phyloP scores from a whole-genome alignment of 2,113 vertebrate genomes.

The Melanostigma gelatinosum region DNA sequence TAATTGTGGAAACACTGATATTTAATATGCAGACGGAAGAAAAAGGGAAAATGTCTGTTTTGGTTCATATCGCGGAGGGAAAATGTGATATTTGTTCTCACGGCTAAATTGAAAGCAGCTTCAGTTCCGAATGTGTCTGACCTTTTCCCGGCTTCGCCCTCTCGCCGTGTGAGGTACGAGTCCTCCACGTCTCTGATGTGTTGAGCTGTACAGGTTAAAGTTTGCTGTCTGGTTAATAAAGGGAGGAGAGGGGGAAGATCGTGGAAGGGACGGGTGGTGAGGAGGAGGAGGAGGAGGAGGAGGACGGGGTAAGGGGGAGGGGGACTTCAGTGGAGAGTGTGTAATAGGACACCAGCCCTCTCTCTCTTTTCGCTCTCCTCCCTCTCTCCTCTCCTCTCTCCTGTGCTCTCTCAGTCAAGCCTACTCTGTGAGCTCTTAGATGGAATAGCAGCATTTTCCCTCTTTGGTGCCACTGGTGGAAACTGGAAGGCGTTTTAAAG shows the following conservation, averaged over 20 bases:
- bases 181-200: constrained; percentile 43
- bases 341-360: constrained; percentile 84
- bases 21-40: neutral
- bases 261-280: constrained; percentile 34
- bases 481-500: constrained; percentile 33
- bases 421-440: constrained; percentile 67
- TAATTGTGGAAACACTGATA: neutral
- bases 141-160: constrained; percentile 31
- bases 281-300: constrained; percentile 10
- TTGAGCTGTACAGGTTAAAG: constrained; percentile 49
- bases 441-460: constrained; percentile 72
- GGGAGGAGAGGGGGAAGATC: constrained; percentile 44
- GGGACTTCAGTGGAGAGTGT: constrained; percentile 66
- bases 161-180: constrained; percentile 13
- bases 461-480: constrained; percentile 45
- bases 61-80: neutral
- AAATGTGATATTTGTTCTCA: neutral
- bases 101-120: constrained; percentile 23
- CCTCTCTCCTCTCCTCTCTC: constrained; percentile 46
- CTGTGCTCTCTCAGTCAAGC: constrained; percentile 66
- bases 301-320: constrained; percentile 37
- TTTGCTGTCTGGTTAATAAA: constrained; percentile 68
- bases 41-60: constrained; percentile 20
- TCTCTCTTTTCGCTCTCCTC: constrained; percentile 73
- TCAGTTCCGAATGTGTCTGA: constrained; percentile 31